Conservation (phyloP, 2,797 vertebrate genomes). For the Furcifer pardalis region DNA sequence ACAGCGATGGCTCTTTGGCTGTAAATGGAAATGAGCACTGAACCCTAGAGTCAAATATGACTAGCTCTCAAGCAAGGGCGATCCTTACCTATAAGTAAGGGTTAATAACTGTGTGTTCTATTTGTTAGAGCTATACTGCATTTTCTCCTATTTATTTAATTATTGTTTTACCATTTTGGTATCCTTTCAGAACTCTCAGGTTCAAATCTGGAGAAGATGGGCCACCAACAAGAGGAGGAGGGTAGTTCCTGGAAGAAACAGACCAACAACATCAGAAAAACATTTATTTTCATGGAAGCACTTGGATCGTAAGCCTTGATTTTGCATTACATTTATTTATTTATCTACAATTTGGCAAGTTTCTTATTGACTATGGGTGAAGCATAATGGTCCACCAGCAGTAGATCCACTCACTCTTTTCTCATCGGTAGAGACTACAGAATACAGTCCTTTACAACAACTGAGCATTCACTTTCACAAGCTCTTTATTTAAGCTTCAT, state of each 20-base stretch:
- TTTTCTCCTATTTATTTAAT: neutral
- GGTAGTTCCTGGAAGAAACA: slow-evolving; percentile 90
- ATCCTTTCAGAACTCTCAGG: slow-evolving; percentile 74
- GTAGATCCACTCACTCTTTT: too few species aligned
- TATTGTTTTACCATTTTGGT: neutral
- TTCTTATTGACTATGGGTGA: too few species aligned
- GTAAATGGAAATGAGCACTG: too few species aligned
- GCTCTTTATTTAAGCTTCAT: too few species aligned
- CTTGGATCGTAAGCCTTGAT: slow-evolving; percentile 89
- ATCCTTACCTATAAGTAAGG: slow-evolving; percentile 15
- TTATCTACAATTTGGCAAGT: too few species aligned
- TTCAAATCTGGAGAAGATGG: slow-evolving; percentile 86
- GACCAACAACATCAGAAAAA: slow-evolving; percentile 89
- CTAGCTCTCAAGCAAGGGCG: too few species aligned
- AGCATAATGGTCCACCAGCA: too few species aligned
- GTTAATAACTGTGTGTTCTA: slow-evolving; percentile 10
- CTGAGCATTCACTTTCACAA: too few species aligned
- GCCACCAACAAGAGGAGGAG: slow-evolving; percentile 83
- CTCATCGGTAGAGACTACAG: too few species aligned
- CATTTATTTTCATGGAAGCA: slow-evolving; percentile 91
- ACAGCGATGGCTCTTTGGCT: too few species aligned
- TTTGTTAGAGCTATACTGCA: neutral
- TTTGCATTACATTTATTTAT: neutral
- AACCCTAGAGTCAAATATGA: too few species aligned
- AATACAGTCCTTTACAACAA: too few species aligned